A percentile compares a stretch with the other conserved stretches of the same genome.
phyloP scores from a whole-genome alignment of 2,113 vertebrate genomes.

The Abramis brama region DNA sequence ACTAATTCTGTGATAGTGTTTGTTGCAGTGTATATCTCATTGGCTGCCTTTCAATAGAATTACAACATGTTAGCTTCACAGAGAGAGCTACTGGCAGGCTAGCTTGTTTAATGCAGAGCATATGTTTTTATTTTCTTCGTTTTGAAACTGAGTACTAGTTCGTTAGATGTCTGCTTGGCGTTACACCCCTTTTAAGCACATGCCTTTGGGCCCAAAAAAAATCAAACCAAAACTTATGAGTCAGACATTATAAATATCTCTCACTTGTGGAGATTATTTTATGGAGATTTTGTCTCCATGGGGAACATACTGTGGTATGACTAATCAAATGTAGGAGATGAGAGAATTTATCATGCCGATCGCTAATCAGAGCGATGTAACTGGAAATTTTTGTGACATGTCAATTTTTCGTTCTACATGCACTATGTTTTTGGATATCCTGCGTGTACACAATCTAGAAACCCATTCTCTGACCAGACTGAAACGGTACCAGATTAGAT shows the following conservation, averaged over 20 bases:
- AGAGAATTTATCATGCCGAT: neutral
- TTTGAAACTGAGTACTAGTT: neutral
- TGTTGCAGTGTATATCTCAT: neutral
- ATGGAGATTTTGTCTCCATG: conserved; percentile 31
- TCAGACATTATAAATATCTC: conserved; percentile 16
- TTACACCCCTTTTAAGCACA: neutral
- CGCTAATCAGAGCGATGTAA: neutral
- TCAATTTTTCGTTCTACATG: neutral
- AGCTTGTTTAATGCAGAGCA: conserved; percentile 7
- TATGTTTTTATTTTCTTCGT: neutral
- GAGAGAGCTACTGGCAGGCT: neutral
- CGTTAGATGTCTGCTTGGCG: conserved; percentile 2
- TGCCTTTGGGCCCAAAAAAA: conserved; percentile 8
- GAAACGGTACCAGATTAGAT: neutral
- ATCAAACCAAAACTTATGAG: conserved; percentile 8
- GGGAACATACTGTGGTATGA: conserved; percentile 8
- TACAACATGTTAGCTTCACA: neutral
- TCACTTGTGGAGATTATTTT: conserved; percentile 39
- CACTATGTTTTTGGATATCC: neutral
- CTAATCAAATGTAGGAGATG: conserved; percentile 23
- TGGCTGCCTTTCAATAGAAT: neutral
- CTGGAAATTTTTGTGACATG: neutral
- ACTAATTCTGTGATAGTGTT: neutral
- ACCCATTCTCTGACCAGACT: conserved; percentile 40
- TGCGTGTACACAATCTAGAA: conserved; percentile 36